Percentiles rank a stretch among this genome's conserved stretches.
These are phyloP conservation scores for Mycalesis mineus DNA, from an alignment of 2,888 invertebrate genomes.

Conservation along the genomic window DNA sequence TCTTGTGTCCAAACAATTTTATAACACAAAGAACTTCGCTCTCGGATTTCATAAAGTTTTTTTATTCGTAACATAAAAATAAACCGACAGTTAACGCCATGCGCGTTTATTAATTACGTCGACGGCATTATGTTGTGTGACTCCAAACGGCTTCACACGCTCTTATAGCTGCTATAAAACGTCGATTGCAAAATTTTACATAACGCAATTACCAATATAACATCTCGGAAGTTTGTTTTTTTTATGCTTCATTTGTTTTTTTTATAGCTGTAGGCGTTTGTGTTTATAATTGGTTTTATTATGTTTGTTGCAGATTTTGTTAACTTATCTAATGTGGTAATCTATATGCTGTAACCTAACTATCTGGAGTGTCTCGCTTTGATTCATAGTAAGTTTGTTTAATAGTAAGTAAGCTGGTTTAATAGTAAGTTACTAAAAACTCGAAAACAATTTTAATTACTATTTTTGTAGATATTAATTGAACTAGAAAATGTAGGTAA, in stretches of 20 bases:
- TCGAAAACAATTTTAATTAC: no score
- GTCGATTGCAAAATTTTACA: conserved; percentile 23
- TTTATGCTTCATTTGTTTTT: conserved; percentile 8
- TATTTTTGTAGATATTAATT: no score
- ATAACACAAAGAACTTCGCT: background rate
- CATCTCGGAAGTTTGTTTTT: conserved; percentile 24
- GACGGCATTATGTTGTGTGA: conserved; percentile 10
- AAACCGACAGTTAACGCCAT: conserved; percentile 7
- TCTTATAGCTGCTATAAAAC: conserved; percentile 13
- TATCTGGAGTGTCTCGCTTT: no score
- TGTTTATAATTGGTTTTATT: background rate
- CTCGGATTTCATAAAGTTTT: background rate
- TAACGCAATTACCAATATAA: conserved; percentile 23
- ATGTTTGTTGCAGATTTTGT: no score
- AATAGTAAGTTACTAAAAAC: no score
- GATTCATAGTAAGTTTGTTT: no score
- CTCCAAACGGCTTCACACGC: conserved; percentile 19
- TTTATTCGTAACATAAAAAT: background rate
- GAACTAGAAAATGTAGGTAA: no score
- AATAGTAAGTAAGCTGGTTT: no score
- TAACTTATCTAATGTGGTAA: no score
- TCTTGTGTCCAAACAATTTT: background rate
- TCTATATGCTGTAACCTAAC: no score
- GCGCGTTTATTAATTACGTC: conserved; percentile 19
- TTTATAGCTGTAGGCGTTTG: conserved; percentile 2